phyloP scores from a whole-genome alignment of 2,113 vertebrate genomes.

The Dromiciops gliroides region DNA sequence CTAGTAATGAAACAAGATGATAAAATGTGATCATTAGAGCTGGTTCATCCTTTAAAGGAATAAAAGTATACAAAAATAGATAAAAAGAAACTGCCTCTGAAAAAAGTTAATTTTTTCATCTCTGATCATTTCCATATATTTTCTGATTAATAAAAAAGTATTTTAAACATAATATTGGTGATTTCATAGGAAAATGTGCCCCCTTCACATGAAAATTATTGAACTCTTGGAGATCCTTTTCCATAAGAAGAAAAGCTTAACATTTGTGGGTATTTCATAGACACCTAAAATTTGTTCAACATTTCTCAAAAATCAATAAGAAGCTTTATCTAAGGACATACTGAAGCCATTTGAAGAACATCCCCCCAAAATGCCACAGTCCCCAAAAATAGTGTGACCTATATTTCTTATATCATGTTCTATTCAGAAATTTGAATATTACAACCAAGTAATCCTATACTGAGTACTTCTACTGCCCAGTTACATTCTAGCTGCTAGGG shows the following conservation, averaged over 20 bases:
- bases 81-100: neutral
- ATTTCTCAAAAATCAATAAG: constrained; percentile 2
- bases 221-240: neutral
- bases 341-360: neutral
- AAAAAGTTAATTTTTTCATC: constrained; percentile 57
- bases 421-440: neutral
- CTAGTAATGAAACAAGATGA: constrained; percentile 64
- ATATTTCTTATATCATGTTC: constrained; percentile 26
- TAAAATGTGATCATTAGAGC: constrained; percentile 38
- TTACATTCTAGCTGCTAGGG: neutral
- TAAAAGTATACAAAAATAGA: constrained; percentile 33
- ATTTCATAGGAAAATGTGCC: constrained; percentile 57
- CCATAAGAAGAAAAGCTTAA: constrained; percentile 37
- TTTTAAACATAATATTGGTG: constrained; percentile 52
- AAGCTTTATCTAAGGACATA: constrained; percentile 31
- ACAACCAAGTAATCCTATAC: neutral
- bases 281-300: constrained; percentile 16
- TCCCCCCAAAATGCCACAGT: neutral
- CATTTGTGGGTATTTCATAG: constrained; percentile 38
- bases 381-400: neutral
- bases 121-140: constrained; percentile 62
- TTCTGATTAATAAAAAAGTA: neutral
- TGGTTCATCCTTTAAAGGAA: constrained; percentile 30
- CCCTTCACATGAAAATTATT: constrained; percentile 12
- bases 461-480: neutral